Conservation (phyloP, 2,113 vertebrate species). For the Oxyura jamaicensis region DNA sequence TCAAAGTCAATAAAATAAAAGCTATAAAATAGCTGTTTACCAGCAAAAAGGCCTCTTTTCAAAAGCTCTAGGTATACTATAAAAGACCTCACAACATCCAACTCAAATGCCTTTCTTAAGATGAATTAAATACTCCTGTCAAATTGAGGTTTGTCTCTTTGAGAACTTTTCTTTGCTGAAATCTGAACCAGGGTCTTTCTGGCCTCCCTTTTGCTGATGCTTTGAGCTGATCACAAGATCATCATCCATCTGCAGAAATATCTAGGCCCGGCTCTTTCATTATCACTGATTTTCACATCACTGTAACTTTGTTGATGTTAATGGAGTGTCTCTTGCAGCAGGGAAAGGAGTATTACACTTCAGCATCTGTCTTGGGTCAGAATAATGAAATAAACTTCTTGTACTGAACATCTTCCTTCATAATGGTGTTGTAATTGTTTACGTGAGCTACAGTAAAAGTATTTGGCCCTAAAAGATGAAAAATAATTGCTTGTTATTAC, state of each 20-base stretch:
- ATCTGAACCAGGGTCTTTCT: background rate
- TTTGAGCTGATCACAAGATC: background rate
- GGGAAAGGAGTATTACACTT: background rate
- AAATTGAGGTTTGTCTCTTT: background rate
- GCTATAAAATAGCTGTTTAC: background rate
- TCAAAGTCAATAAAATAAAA: background rate
- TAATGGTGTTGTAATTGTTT: background rate
- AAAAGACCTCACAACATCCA: background rate
- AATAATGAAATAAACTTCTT: conserved; percentile 2
- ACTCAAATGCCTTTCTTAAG: background rate
- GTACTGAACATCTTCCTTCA: background rate
- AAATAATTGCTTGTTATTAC: background rate
- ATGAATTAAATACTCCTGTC: background rate
- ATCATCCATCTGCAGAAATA: background rate
- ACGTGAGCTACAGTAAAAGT: background rate
- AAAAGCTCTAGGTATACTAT: background rate
- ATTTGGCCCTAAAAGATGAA: background rate
- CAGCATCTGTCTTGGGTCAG: background rate
- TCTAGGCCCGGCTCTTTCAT: background rate
- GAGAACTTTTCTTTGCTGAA: background rate
- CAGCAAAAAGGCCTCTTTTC: background rate
- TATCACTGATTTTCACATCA: background rate
- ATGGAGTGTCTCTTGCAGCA: background rate
- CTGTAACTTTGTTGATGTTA: background rate
- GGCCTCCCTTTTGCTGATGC: background rate